phyloP scores from a whole-genome alignment of 2,888 invertebrate genomes.

The Cynaeus angustus region DNA sequence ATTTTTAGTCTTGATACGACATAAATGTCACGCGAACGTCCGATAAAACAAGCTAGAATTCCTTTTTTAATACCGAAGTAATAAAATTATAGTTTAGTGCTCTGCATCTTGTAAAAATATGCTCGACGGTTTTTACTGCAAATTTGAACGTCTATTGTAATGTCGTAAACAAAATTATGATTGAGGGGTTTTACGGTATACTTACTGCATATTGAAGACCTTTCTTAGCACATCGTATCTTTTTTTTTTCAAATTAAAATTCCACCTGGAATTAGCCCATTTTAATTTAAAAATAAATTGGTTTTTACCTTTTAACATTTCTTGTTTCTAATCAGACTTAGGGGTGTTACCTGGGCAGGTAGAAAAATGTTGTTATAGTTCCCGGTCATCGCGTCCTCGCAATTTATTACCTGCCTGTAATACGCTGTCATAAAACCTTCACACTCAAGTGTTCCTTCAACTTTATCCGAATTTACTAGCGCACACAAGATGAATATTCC shows the following conservation, averaged over 20 bases:
- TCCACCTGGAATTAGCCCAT: slow-evolving; percentile 8
- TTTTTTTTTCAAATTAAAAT: slow-evolving; percentile 27
- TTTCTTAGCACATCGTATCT: slow-evolving; percentile 19
- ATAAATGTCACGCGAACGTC: slow-evolving; percentile 31
- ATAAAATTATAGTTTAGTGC: slow-evolving; percentile 36
- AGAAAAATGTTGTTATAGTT: slow-evolving; percentile 39
- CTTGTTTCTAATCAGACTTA: slow-evolving; percentile 30
- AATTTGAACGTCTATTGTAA: slow-evolving; percentile 28
- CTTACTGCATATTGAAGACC: slow-evolving; percentile 24
- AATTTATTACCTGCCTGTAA: slow-evolving; percentile 41
- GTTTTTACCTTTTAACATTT: slow-evolving; percentile 38
- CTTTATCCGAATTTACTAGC: slow-evolving; percentile 25
- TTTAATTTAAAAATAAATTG: slow-evolving; percentile 41
- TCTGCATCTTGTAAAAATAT: slow-evolving; percentile 36
- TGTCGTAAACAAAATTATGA: slow-evolving; percentile 42
- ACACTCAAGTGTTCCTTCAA: slow-evolving; percentile 18
- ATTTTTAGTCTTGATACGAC: slow-evolving; percentile 31
- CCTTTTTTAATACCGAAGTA: slow-evolving; percentile 30
- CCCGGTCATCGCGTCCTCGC: slow-evolving; percentile 28
- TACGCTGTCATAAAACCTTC: slow-evolving; percentile 39
- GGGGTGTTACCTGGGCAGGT: slow-evolving; percentile 41
- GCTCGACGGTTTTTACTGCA: slow-evolving; percentile 22
- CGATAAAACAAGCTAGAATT: slow-evolving; percentile 34
- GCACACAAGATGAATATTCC: slow-evolving; percentile 29
- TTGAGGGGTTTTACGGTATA: slow-evolving; percentile 26